Evolutionary conservation across 1,140 invertebrate species (phyloP).

Genomic region (Achatina immaculata): DNA sequence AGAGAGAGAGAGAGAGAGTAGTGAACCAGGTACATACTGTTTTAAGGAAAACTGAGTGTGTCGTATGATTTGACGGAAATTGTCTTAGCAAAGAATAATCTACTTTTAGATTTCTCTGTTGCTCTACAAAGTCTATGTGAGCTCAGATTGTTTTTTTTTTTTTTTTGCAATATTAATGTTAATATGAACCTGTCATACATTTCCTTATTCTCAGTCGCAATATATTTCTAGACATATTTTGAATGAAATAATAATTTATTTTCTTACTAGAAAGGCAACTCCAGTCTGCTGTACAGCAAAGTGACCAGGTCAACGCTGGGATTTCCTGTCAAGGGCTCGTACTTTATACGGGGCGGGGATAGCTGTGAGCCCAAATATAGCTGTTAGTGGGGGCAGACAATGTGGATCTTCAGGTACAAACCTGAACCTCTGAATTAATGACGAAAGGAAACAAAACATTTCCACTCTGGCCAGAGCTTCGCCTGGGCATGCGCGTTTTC

Average conservation of each 20-base stretch:
- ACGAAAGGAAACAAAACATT: slow-evolving; percentile 35
- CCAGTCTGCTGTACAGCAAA: no score
- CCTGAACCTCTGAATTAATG: slow-evolving; percentile 4
- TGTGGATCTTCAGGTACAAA: background rate
- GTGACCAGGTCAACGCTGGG: no score
- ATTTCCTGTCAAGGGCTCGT: background rate
- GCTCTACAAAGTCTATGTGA: background rate
- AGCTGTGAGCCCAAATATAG: background rate
- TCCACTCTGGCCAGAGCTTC: slow-evolving; percentile 44
- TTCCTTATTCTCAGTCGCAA: background rate
- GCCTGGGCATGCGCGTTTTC: slow-evolving; percentile 43
- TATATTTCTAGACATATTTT: background rate
- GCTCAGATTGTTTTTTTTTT: background rate
- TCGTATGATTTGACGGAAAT: no score
- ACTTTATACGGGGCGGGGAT: background rate
- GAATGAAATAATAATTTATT: no score
- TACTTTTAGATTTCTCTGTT: no score
- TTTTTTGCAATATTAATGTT: background rate
- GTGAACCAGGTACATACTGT: no score
- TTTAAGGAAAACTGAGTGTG: no score
- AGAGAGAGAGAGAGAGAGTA: no score
- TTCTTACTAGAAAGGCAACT: no score
- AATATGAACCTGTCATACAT: background rate
- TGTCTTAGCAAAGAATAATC: no score
- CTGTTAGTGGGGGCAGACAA: background rate